These are phyloP conservation scores for Saccostrea echinata DNA, from an alignment of 1,140 invertebrate genomes.

Conservation along the genomic window DNA sequence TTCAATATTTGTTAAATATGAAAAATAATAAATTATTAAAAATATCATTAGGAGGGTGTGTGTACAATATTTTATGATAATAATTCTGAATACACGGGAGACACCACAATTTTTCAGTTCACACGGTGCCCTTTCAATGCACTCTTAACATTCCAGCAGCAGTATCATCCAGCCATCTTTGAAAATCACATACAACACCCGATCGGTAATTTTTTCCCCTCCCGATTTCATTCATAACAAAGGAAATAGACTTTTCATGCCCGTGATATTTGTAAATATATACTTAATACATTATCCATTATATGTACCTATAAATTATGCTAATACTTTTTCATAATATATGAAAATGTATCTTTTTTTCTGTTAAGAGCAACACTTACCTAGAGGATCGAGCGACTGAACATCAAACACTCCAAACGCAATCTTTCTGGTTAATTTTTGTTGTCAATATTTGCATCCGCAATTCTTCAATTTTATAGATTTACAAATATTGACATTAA, in stretches of 20 bases:
- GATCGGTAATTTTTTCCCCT: not conserved
- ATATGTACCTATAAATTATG: constrained; percentile 26
- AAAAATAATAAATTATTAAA: constrained; percentile 7
- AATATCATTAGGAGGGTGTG: not conserved
- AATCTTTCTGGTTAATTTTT: not conserved
- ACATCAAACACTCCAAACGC: not conserved
- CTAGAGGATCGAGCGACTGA: not conserved
- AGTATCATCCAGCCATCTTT: constrained; percentile 15
- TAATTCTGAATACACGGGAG: not conserved
- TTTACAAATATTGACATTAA: constrained; percentile 39
- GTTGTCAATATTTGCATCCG: not conserved
- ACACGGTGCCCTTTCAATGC: not conserved
- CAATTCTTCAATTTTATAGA: constrained; percentile 21
- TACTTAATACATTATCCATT: constrained; percentile 31
- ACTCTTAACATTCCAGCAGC: not conserved
- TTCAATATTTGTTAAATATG: not conserved
- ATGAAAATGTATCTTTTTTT: constrained; percentile 36
- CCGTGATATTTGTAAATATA: not conserved
- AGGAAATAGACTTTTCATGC: not conserved
- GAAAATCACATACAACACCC: not conserved
- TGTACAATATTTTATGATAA: constrained; percentile 19
- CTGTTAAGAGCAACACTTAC: not conserved
- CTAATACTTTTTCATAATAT: constrained; percentile 39
- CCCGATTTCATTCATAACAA: not conserved
- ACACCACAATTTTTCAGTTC: not conserved